Conservation (phyloP, 2,797 vertebrate genomes). For the Tragopan temminckii region DNA sequence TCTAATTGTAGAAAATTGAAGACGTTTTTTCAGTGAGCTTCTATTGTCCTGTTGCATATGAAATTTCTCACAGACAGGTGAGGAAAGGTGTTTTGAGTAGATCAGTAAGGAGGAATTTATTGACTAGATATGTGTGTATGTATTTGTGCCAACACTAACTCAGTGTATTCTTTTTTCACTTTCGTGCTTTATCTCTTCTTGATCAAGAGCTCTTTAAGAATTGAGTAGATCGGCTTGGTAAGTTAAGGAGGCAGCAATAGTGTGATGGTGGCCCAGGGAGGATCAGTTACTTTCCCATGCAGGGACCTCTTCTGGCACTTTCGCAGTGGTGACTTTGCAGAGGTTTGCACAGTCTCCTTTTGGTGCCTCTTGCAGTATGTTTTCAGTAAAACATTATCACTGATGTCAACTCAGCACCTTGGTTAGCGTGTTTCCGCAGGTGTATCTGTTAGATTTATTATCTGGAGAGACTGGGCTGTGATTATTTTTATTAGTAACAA, state of each 20-base stretch:
- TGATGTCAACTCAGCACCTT: neutral
- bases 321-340: neutral
- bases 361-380: neutral
- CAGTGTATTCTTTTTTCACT: neutral
- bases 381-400: neutral
- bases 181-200: neutral
- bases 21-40: neutral
- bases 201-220: neutral
- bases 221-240: neutral
- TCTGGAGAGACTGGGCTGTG: neutral
- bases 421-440: neutral
- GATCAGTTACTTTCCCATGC: neutral
- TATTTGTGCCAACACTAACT: neutral
- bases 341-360: neutral
- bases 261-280: neutral
- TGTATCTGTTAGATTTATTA: fast-evolving
- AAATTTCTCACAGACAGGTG: neutral
- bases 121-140: neutral
- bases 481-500: neutral
- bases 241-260: neutral
- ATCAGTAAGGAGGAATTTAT: neutral
- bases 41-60: neutral
- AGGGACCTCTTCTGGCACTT: neutral
- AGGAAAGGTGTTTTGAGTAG: neutral
- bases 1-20: neutral